Evolutionary conservation across 2,797 vertebrate species (phyloP).

Genomic region (Parambassis ranga): DNA sequence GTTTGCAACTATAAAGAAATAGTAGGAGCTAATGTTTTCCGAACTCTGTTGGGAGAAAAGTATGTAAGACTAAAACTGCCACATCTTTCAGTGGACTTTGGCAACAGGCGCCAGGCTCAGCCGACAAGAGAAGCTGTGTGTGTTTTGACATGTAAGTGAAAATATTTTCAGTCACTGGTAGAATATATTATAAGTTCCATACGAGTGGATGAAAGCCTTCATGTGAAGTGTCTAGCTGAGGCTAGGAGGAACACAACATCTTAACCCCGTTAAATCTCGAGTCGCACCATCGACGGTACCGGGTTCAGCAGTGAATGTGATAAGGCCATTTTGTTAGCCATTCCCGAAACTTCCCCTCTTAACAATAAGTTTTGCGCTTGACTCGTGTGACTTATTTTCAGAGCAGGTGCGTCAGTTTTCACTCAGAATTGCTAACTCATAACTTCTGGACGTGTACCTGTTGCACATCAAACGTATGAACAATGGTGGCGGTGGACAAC

Average conservation of each 20-base stretch:
- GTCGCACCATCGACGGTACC: too few relatives aligned
- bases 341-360: not conserved
- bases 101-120: not conserved
- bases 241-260: not conserved
- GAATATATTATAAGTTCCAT: not conserved
- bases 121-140: not conserved
- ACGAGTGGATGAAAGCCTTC: not conserved
- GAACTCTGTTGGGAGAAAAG: too few relatives aligned
- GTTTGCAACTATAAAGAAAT: too few relatives aligned
- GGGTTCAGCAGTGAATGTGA: not conserved
- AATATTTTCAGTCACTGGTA: not conserved
- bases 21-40: too few relatives aligned
- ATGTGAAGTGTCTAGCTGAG: not conserved
- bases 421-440: not conserved
- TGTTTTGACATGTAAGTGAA: not conserved
- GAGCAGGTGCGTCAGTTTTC: not conserved
- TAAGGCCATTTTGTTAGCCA: constrained; percentile 31
- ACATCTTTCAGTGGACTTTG: not conserved
- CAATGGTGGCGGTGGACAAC: not conserved
- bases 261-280: too few relatives aligned
- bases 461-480: not conserved
- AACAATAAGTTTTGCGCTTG: not conserved
- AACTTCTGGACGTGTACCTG: constrained; percentile 27
- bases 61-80: not conserved
- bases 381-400: not conserved